phyloP scores from a whole-genome alignment of 2,888 invertebrate genomes.

The Tuta absoluta region DNA sequence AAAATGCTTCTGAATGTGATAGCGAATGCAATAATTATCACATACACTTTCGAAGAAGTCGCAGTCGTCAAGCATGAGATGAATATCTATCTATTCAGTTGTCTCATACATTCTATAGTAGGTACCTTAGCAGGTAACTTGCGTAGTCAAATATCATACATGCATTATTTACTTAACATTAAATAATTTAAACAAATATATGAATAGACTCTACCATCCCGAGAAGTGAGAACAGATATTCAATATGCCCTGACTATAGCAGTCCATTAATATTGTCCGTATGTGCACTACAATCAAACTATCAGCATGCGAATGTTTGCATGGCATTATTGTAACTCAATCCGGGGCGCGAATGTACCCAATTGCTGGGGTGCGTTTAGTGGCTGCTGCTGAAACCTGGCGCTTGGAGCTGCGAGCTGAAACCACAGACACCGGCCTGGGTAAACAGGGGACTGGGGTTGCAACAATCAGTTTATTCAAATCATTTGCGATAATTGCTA shows the following conservation, averaged over 20 bases:
- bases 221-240: not conserved
- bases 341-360: constrained; percentile 74
- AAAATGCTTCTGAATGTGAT: not conserved
- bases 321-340: constrained; percentile 74
- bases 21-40: too few species aligned
- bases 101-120: not conserved
- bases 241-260: not conserved
- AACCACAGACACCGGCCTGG: constrained; percentile 38
- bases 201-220: too few species aligned
- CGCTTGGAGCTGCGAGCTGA: not conserved
- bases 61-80: too few species aligned
- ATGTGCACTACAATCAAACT: constrained; percentile 24
- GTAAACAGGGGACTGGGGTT: constrained; percentile 66
- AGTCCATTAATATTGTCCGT: constrained; percentile 22
- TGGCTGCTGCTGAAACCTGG: constrained; percentile 36
- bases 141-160: too few species aligned
- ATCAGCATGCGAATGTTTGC: constrained; percentile 67
- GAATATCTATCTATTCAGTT: not conserved
- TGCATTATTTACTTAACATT: too few species aligned
- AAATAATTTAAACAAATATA: not conserved
- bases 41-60: too few species aligned
- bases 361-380: constrained; percentile 76
- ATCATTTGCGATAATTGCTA: not conserved
- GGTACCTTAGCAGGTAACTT: too few species aligned
- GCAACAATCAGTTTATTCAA: constrained; percentile 37